phyloP scores from a whole-genome alignment of 2,113 vertebrate species.

The Bubo scandiacus region DNA sequence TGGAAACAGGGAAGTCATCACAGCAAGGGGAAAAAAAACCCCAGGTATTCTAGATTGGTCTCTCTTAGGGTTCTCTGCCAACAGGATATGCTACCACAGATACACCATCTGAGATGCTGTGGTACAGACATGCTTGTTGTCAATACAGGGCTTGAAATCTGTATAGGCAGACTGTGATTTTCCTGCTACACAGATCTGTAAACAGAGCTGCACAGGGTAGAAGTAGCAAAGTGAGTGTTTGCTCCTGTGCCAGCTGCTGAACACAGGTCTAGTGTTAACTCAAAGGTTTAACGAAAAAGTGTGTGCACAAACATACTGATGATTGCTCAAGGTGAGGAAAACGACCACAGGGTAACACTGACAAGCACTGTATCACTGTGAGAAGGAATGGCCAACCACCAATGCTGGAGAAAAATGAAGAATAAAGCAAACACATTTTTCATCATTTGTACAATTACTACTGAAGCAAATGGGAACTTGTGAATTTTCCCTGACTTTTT shows the following conservation, averaged over 20 bases:
- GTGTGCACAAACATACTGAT: rapidly evolving
- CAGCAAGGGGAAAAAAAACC: rapidly evolving
- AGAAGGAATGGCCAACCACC: neutral
- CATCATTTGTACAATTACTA: rapidly evolving
- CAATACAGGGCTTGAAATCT: neutral
- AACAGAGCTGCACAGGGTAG: neutral
- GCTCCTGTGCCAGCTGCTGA: neutral
- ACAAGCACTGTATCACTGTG: neutral
- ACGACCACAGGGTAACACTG: rapidly evolving
- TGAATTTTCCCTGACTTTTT: neutral
- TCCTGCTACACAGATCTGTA: neutral
- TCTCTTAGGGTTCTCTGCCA: neutral
- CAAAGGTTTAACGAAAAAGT: too few species aligned
- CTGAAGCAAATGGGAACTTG: neutral
- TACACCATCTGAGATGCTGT: neutral
- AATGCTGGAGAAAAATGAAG: rapidly evolving
- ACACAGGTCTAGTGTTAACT: neutral
- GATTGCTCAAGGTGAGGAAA: neutral
- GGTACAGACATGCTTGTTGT: too few species aligned
- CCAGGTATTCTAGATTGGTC: neutral
- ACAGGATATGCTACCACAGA: rapidly evolving
- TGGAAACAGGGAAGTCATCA: neutral
- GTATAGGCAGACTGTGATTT: neutral
- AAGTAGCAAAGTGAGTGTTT: neutral
- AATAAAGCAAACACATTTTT: neutral